These are phyloP conservation scores for Argyrosomus regius DNA, from an alignment of 2,797 vertebrate species.

Conservation along the genomic window DNA sequence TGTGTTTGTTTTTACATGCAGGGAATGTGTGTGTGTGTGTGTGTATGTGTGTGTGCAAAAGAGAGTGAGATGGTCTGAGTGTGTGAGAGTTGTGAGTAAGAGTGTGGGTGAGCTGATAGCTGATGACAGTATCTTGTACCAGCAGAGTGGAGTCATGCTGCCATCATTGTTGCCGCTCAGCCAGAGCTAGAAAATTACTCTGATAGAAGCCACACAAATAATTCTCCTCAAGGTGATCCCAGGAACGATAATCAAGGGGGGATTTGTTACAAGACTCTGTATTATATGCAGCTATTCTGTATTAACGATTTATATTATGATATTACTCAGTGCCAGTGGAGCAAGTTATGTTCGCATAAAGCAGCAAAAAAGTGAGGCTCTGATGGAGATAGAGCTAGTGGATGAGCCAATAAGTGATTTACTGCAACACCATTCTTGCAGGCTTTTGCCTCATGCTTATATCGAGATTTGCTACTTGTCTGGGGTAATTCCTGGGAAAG, in stretches of 20 bases:
- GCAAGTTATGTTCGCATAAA: not conserved
- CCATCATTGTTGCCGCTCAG: slow-evolving; percentile 52
- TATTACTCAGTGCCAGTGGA: not conserved
- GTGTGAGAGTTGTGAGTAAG: slow-evolving; percentile 16
- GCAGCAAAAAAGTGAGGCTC: not conserved
- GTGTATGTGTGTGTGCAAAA: slow-evolving; percentile 18
- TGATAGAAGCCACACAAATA: slow-evolving; percentile 40
- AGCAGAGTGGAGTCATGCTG: slow-evolving; percentile 66
- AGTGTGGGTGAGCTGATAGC: slow-evolving; percentile 57
- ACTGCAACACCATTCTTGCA: not conserved
- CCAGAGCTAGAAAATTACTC: slow-evolving; percentile 47
- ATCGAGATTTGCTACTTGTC: not conserved
- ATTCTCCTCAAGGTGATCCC: slow-evolving; percentile 53
- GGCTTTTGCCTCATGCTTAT: too few relatives aligned
- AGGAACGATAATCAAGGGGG: slow-evolving; percentile 23
- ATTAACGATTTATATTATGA: not conserved
- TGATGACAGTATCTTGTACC: slow-evolving; percentile 65
- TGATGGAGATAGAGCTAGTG: not conserved
- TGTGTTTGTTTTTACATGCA: slow-evolving; percentile 57
- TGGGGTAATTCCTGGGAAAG: not conserved
- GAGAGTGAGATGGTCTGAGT: not conserved
- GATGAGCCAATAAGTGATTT: not conserved
- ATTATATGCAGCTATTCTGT: not conserved
- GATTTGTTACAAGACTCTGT: not conserved
- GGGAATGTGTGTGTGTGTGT: slow-evolving; percentile 22